Conservation (phyloP, 2,113 vertebrate species). For the Alosa alosa region DNA sequence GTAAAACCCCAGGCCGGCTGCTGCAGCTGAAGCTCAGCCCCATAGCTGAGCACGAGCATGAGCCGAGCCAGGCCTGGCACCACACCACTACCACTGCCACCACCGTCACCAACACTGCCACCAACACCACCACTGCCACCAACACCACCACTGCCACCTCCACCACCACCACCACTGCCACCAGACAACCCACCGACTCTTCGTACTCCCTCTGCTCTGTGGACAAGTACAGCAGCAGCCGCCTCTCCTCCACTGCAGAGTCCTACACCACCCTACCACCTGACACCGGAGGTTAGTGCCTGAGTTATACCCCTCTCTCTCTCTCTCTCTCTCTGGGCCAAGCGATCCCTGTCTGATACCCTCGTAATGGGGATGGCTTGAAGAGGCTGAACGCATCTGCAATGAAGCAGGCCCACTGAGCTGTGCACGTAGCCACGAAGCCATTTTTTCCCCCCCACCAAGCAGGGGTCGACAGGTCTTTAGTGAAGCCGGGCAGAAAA, state of each 20-base stretch:
- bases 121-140: background rate
- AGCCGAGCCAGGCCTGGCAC: conserved; percentile 23
- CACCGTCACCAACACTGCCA: background rate
- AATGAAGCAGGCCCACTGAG: background rate
- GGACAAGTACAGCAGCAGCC: conserved; percentile 56
- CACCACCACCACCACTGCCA: background rate
- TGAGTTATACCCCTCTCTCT: background rate
- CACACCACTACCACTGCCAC: background rate
- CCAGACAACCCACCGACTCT: conserved; percentile 24
- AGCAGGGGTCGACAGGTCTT: conserved; percentile 7
- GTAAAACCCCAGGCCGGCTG: conserved; percentile 33
- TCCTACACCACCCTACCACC: conserved; percentile 56
- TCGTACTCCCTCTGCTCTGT: conserved; percentile 53
- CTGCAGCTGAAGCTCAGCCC: conserved; percentile 37
- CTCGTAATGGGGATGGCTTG: background rate
- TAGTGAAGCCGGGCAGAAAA: background rate
- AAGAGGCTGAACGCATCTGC: background rate
- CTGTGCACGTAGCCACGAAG: background rate
- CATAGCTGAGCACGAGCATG: conserved; percentile 43
- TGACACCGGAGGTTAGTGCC: conserved; percentile 51
- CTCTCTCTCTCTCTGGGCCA: background rate
- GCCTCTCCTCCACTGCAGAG: conserved; percentile 50
- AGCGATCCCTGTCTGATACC: background rate
- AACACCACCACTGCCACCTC: background rate
- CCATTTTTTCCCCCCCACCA: background rate